Percentiles rank a stretch among this genome's conserved stretches.
Evolutionary conservation across 2,113 vertebrate species (phyloP).

Genomic region (Alligator mississippiensis): DNA sequence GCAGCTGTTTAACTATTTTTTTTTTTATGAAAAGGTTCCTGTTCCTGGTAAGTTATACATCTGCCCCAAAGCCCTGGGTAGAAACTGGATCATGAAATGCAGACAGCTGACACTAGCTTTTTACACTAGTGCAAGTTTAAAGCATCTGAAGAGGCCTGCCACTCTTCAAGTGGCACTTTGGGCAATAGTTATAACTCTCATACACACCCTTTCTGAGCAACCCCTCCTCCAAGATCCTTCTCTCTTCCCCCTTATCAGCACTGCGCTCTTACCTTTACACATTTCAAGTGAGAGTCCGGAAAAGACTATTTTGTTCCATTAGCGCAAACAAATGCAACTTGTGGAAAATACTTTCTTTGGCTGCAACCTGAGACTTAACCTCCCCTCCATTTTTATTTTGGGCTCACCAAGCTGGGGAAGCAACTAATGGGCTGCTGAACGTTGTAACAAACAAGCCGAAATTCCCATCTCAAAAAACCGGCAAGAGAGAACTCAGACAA

Average conservation of each 20-base stretch:
- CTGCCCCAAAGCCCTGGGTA: too few relatives aligned
- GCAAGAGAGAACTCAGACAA: neutral
- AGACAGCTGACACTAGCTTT: too few relatives aligned
- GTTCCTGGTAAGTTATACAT: too few relatives aligned
- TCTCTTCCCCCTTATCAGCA: neutral
- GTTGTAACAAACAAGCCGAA: neutral
- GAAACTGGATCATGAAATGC: too few relatives aligned
- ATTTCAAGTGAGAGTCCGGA: neutral
- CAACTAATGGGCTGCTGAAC: fast-evolving
- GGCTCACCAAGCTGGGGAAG: neutral
- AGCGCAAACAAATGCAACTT: too few relatives aligned
- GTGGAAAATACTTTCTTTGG: too few relatives aligned
- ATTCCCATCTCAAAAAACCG: fast-evolving
- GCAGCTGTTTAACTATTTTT: too few relatives aligned
- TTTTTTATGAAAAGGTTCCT: too few relatives aligned
- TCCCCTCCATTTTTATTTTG: too few relatives aligned
- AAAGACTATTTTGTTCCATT: neutral
- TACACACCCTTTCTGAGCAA: too few relatives aligned
- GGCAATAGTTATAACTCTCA: neutral
- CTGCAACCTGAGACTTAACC: too few relatives aligned
- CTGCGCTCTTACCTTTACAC: fast-evolving
- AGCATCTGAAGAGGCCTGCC: neutral
- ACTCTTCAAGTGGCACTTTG: neutral
- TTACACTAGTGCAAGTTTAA: neutral
- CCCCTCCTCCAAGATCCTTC: neutral